Evolutionary conservation across 2,113 vertebrate genomes (phyloP), one percentile per base, ranked within the genome.

Genomic region (Scortum barcoo): DNA sequence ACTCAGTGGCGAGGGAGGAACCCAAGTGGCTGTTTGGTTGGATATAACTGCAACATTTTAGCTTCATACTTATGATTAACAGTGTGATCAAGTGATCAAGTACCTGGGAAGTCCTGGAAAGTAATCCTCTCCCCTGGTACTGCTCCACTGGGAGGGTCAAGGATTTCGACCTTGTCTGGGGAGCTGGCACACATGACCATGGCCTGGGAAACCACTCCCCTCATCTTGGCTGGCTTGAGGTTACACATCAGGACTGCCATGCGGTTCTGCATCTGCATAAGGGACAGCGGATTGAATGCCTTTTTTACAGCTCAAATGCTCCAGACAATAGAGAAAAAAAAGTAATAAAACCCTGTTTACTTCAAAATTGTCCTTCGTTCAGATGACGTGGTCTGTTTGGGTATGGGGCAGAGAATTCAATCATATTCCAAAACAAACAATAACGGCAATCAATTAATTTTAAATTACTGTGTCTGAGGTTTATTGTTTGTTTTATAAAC

Each of bases 131-230:
- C 98, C 20, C 98, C 98, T 66, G 97, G 97, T 76, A 95, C 90
- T 1, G 96, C 94, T 24, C 97, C 97, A 0, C 81, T 65, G 1
- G 98, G 98, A 73, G 98, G 97, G 79, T 96, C 95, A 74, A 99
- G 89, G 91, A 99, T 97, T 93, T 99, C 98, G 51, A 99, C 95
- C 69, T 97, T 97, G 75, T 99, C 97, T 38, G 95, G 96, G 11
- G 96, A 97, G 85, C 97, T 97, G 77, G 98, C 97, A 89, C 98
- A 99, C 97, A 99, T 98, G 77, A 99, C 92, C 97, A 97, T 98
- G 30, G 97, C 98, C 84, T 99, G 97, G 50, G 98, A 99, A 4
- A 97, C 66, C 2, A 99, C 94, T 9, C 98, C 98, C 86, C 98
- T 95, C 96, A 99, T 97, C 92, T 98, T 98, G 8, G 96, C 96